phyloP scores from a whole-genome alignment of 2,113 vertebrate species.

The Antechinus stuartii region DNA sequence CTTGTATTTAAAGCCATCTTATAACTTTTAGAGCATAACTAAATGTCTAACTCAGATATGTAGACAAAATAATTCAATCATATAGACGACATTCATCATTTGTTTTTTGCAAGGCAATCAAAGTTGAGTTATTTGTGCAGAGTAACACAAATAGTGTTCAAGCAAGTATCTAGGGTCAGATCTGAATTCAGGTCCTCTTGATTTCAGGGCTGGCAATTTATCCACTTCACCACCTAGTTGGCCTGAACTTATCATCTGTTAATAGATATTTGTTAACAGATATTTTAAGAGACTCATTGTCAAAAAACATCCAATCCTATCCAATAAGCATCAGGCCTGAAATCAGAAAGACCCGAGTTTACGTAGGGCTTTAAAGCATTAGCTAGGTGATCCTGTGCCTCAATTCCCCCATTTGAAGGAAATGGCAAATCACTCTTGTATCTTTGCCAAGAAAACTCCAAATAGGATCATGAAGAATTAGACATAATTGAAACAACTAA shows the following conservation, averaged over 20 bases:
- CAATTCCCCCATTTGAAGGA: neutral
- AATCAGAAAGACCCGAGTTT: neutral
- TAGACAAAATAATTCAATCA: neutral
- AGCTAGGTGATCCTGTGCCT: neutral
- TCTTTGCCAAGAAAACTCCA: neutral
- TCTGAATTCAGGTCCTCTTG: too few relatives aligned
- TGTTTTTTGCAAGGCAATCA: neutral
- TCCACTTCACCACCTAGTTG: too few relatives aligned
- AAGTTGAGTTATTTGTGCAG: too few relatives aligned
- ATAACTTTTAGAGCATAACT: neutral
- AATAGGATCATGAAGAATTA: neutral
- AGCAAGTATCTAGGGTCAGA: too few relatives aligned
- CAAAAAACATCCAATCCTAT: neutral
- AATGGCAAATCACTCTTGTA: neutral
- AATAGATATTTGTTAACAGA: neutral
- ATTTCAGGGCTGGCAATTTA: too few relatives aligned
- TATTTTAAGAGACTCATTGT: neutral
- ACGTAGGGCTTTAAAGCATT: neutral
- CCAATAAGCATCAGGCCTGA: neutral
- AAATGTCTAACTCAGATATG: neutral
- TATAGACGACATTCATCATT: neutral
- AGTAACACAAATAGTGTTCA: too few relatives aligned
- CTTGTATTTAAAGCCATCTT: neutral
- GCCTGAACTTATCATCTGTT: neutral
- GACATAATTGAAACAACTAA: too few relatives aligned